These are phyloP conservation scores for Idaea aversata DNA, from an alignment of 2,888 invertebrate species.

Conservation along the genomic window DNA sequence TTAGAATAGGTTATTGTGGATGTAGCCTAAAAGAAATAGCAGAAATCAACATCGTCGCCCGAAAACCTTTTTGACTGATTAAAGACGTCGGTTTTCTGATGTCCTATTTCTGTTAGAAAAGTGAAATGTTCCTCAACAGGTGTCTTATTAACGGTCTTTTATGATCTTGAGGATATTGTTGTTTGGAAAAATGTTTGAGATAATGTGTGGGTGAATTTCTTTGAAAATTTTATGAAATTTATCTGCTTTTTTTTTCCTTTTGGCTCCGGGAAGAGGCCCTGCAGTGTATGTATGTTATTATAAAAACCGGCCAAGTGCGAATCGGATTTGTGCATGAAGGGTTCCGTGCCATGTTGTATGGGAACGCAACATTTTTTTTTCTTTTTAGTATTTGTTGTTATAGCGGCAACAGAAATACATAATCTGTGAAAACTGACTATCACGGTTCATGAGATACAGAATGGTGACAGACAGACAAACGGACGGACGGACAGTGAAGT, in stretches of 20 bases:
- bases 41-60: neutral
- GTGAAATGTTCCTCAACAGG: neutral
- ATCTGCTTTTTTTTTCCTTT: neutral
- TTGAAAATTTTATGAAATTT: neutral
- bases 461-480: too few species aligned
- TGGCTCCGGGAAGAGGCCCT: neutral
- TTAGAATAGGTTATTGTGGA: neutral
- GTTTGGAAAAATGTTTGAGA: neutral
- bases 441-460: too few species aligned
- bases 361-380: too few species aligned
- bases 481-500: too few species aligned
- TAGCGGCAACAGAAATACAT: too few species aligned
- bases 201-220: neutral
- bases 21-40: conserved; percentile 10
- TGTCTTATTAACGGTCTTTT: neutral
- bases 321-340: too few species aligned
- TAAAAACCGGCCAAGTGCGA: too few species aligned
- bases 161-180: conserved; percentile 5
- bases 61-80: conserved; percentile 28
- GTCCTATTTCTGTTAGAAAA: neutral
- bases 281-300: too few species aligned
- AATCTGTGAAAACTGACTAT: too few species aligned
- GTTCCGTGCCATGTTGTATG: too few species aligned
- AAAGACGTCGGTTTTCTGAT: conserved; percentile 8
- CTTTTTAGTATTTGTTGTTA: too few species aligned